Evolutionary conservation across 2,113 vertebrate species (phyloP).

Genomic region (Pipra filicauda): DNA sequence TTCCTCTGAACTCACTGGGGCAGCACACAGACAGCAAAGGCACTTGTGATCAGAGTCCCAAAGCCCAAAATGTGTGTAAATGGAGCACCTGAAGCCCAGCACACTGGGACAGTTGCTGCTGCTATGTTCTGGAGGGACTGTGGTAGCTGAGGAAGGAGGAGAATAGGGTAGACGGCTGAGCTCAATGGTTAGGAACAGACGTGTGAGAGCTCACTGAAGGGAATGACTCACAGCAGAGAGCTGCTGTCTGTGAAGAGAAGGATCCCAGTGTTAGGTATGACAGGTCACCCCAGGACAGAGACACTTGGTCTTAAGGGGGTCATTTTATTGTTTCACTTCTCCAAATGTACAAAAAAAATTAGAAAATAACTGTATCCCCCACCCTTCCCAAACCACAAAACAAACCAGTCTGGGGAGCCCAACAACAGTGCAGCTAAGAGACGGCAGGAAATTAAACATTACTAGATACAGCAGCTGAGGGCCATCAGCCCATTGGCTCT

Average conservation of each 20-base stretch:
- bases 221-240: background rate
- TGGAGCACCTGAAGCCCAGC: background rate
- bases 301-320: slow-evolving; percentile 64
- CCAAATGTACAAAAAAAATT: slow-evolving; percentile 87
- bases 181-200: background rate
- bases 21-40: background rate
- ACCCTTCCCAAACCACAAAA: slow-evolving; percentile 63
- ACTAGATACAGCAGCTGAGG: slow-evolving; percentile 67
- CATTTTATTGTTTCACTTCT: slow-evolving; percentile 79
- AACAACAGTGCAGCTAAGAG: slow-evolving; percentile 78
- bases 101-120: background rate
- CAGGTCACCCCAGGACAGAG: background rate
- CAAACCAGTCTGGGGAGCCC: slow-evolving; percentile 76
- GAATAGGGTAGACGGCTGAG: background rate
- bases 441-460: slow-evolving; percentile 70
- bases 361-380: slow-evolving; percentile 75
- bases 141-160: background rate
- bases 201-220: background rate
- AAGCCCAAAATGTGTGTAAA: background rate
- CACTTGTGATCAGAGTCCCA: background rate
- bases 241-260: background rate
- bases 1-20: accelerated
- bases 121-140: background rate
- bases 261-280: background rate
- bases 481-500: slow-evolving; percentile 34